phyloP scores from a whole-genome alignment of 1,140 invertebrate species.

The Araneus ventricosus region DNA sequence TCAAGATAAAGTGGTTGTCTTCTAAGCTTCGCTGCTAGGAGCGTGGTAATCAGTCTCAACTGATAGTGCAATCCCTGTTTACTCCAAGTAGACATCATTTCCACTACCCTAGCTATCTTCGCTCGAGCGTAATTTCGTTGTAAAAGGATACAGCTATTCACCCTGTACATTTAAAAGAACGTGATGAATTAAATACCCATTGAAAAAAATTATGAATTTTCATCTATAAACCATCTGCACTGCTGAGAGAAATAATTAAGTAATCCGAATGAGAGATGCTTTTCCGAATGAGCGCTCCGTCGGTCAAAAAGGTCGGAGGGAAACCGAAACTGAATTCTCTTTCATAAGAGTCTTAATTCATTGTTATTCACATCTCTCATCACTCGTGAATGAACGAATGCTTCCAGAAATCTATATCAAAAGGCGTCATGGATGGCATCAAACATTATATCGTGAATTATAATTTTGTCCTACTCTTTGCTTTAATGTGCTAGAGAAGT shows the following conservation, averaged over 20 bases:
- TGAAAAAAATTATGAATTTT: too few relatives aligned
- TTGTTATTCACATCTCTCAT: neutral
- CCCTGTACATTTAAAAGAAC: neutral
- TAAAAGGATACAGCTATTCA: neutral
- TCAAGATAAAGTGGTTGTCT: neutral
- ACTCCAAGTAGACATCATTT: neutral
- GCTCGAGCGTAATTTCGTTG: neutral
- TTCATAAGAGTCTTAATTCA: slow-evolving; percentile 14
- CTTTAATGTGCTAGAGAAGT: too few relatives aligned
- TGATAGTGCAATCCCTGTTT: neutral
- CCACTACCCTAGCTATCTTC: neutral
- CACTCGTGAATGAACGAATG: neutral
- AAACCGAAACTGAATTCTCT: slow-evolving; percentile 33
- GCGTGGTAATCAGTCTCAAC: neutral
- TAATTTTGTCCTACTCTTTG: too few relatives aligned
- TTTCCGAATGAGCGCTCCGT: slow-evolving; percentile 3
- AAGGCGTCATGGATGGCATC: neutral
- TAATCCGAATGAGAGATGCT: neutral
- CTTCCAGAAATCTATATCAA: neutral
- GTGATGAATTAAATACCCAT: too few relatives aligned
- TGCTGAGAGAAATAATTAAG: neutral
- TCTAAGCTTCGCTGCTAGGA: neutral
- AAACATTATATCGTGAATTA: too few relatives aligned
- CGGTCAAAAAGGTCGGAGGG: slow-evolving; percentile 3
- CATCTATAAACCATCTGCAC: too few relatives aligned